Evolutionary conservation across 2,888 invertebrate genomes (phyloP).

Genomic region (Dasysyrphus albostriatus): DNA sequence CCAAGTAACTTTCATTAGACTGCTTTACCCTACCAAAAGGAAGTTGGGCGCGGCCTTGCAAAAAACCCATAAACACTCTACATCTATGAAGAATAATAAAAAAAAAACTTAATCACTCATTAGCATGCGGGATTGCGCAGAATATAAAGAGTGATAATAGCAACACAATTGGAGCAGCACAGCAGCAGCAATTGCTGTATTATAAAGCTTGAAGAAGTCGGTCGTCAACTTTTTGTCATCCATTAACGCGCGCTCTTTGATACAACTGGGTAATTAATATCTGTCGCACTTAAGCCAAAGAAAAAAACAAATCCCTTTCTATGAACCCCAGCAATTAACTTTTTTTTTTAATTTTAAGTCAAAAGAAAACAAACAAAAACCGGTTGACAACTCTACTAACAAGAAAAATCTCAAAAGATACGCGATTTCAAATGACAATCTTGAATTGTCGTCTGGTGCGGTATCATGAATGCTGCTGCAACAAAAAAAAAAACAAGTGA

Average conservation of each 20-base stretch:
- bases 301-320: conserved; percentile 11
- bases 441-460: conserved; percentile 23
- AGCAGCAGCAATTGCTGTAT: neutral
- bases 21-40: conserved; percentile 37
- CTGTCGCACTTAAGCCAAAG: conserved; percentile 50
- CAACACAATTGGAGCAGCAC: conserved; percentile 54
- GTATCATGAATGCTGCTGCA: conserved; percentile 6
- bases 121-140: conserved; percentile 64
- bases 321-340: conserved; percentile 47
- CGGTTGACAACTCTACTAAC: conserved; percentile 45
- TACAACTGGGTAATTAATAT: conserved; percentile 65
- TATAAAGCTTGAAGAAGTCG: conserved; percentile 21
- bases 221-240: conserved; percentile 61
- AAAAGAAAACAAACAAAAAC: conserved; percentile 27
- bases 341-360: conserved; percentile 6
- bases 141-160: conserved; percentile 60
- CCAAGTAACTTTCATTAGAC: neutral
- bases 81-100: conserved; percentile 1
- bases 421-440: conserved; percentile 62
- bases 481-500: neutral
- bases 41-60: conserved; percentile 70
- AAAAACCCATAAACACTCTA: neutral
- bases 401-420: conserved; percentile 48
- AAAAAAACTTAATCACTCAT: conserved; percentile 28
- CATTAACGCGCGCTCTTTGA: conserved; percentile 66